Percentiles rank a stretch among this genome's conserved stretches.
Conservation (phyloP, 1,140 invertebrate genomes). For the Papilio xuthus region DNA sequence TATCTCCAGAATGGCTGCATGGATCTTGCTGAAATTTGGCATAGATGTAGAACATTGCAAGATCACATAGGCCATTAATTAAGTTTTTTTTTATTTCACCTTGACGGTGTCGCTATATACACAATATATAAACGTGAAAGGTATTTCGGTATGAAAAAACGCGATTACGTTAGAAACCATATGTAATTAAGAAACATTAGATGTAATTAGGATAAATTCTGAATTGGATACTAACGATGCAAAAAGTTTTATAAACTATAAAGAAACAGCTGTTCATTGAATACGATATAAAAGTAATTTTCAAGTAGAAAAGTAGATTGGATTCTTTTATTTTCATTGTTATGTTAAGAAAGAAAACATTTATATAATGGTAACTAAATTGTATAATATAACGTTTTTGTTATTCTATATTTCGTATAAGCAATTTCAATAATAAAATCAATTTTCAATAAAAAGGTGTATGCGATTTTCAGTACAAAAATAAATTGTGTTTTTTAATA, state of each 20-base stretch:
- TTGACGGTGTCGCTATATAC: too few species aligned
- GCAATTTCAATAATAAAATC: neutral
- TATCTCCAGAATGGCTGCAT: too few species aligned
- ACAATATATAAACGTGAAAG: too few species aligned
- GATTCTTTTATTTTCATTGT: constrained; percentile 9
- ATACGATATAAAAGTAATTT: neutral
- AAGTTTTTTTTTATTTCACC: too few species aligned
- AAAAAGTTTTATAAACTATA: neutral
- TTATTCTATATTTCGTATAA: neutral
- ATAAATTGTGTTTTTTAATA: too few species aligned
- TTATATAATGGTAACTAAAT: neutral
- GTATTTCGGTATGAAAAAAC: too few species aligned
- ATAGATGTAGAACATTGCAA: too few species aligned
- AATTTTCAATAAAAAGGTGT: too few species aligned
- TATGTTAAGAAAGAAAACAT: neutral
- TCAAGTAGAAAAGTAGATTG: constrained; percentile 7
- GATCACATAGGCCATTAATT: too few species aligned
- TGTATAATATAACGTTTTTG: neutral
- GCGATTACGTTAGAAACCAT: neutral
- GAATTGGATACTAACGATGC: constrained; percentile 23
- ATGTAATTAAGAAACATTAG: constrained; percentile 17
- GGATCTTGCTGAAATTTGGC: too few species aligned
- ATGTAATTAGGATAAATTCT: constrained; percentile 12
- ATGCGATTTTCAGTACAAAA: too few species aligned
- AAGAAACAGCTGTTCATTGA: constrained; percentile 12